Evolutionary conservation across 2,888 invertebrate genomes (phyloP).

Genomic region (Sinohyriopsis cumingii): DNA sequence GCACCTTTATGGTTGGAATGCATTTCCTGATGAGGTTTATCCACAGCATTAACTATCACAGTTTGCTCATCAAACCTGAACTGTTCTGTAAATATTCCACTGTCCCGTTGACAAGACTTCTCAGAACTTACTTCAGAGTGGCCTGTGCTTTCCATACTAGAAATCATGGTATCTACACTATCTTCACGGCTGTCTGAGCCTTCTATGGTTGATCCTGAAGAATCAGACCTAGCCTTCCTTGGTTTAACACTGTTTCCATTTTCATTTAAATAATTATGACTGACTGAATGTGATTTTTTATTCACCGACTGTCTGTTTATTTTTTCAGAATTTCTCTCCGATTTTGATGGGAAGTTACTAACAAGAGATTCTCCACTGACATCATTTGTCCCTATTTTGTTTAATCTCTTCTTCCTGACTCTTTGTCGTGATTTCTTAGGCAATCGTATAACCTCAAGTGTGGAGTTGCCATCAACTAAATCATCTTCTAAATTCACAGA

Average conservation of each 20-base stretch:
- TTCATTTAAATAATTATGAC: not conserved
- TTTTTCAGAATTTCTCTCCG: not conserved
- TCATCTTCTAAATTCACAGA: not conserved
- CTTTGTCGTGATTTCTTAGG: constrained; percentile 26
- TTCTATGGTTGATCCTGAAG: not conserved
- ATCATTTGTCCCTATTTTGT: too few species aligned
- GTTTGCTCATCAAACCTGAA: too few species aligned
- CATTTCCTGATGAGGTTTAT: too few species aligned
- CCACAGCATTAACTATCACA: too few species aligned
- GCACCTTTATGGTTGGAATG: too few species aligned
- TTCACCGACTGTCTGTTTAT: not conserved
- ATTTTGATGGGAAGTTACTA: too few species aligned
- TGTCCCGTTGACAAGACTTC: not conserved
- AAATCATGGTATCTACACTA: not conserved
- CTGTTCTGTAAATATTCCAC: too few species aligned
- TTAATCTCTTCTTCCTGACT: constrained; percentile 17
- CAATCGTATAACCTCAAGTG: constrained; percentile 28
- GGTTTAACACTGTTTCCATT: not conserved
- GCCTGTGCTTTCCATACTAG: not conserved
- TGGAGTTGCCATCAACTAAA: constrained; percentile 1
- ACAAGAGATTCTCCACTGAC: too few species aligned
- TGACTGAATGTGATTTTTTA: not conserved
- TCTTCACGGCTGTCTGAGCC: not conserved
- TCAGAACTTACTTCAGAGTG: constrained; percentile 4
- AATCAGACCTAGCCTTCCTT: too few species aligned